Percentiles rank a stretch among this genome's conserved stretches.
Conservation (phyloP, 2,797 vertebrate genomes). For the Parambassis ranga region DNA sequence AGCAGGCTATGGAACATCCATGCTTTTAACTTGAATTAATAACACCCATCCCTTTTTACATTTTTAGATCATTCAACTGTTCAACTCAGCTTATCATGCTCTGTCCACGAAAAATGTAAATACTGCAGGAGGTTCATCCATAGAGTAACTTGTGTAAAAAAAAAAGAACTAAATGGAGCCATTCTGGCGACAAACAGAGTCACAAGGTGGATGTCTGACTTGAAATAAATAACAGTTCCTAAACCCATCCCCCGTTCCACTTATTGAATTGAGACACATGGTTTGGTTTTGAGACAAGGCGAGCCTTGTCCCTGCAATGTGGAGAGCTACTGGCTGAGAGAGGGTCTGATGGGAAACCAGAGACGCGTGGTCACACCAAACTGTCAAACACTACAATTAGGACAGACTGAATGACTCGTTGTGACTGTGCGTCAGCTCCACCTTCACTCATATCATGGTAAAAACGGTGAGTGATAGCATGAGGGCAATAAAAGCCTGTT, state of each 20-base stretch:
- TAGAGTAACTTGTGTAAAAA: no score
- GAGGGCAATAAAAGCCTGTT: background rate
- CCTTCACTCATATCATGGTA: no score
- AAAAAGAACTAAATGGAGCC: background rate
- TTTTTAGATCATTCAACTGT: background rate
- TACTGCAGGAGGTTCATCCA: background rate
- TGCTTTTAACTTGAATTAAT: constrained; percentile 7
- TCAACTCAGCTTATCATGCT: no score
- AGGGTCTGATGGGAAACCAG: constrained; percentile 27
- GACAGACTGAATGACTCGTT: background rate
- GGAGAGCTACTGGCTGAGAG: constrained; percentile 8
- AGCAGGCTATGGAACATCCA: background rate
- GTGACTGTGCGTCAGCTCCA: background rate
- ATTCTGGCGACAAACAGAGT: background rate
- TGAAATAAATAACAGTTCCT: constrained; percentile 14
- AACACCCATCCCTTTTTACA: background rate
- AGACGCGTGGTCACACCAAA: constrained; percentile 14
- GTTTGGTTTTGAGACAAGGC: constrained; percentile 39
- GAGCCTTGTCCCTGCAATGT: constrained; percentile 24
- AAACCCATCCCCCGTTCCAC: constrained; percentile 5
- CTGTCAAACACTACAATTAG: constrained; percentile 4
- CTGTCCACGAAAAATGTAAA: no score
- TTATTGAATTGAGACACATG: constrained; percentile 55
- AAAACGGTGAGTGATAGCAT: background rate
- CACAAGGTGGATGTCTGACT: constrained; percentile 7